Base-by-base conservation (phyloP, 2,888 invertebrate genomes). In the Drosophila kuntzei region DNA sequence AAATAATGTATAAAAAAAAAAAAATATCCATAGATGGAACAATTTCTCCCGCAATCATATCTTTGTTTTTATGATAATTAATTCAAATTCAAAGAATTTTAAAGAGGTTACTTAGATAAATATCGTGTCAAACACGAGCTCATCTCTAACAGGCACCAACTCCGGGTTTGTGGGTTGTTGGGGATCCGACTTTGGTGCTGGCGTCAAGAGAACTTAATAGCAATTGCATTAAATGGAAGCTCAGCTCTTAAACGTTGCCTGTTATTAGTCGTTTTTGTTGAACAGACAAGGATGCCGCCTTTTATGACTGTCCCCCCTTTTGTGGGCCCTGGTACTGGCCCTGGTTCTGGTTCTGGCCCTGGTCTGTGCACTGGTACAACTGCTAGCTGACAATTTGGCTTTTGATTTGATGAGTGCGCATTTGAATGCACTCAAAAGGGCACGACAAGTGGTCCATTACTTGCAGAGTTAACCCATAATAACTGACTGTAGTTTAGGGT, bases 131-230 rank as follows among this genome's bases (percentile, higher is more conserved):
- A 46, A 11, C 14, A 25, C 25, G 36, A 36, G 4, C 3, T 12
- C 57, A 58, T 54, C 61, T 54, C 54, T n/a, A 37, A 16, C 34
- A 44, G 68, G n/a, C 54, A 58, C 53, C 37, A 51, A 36, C 51
- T 61, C 32, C 34, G 18, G 44, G 41, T 16, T 25, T 27, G 25
- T 34, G 44, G 8, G 14, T 32, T 44, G 54, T 32, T 11, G 11
- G 14, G 25, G 8, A 5, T 14, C 12, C 12, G 25, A 36, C 57
- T 53, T 63, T 36, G 72, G 53, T 36, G 51, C 47, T 77, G 78
- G 71, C 79, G 70, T 87, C 79, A 87, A 83, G 85, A 87, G 82
- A 83, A 85, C 85, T 87, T 87, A 87, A 87, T 83, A 61, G 83
- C 87, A 79, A 79, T 87, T 79, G 76, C 87, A 66, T 72, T 79